Evolutionary conservation across 2,113 vertebrate genomes (phyloP), one percentile per base, ranked within the genome.

Genomic region (Oplegnathus fasciatus): DNA sequence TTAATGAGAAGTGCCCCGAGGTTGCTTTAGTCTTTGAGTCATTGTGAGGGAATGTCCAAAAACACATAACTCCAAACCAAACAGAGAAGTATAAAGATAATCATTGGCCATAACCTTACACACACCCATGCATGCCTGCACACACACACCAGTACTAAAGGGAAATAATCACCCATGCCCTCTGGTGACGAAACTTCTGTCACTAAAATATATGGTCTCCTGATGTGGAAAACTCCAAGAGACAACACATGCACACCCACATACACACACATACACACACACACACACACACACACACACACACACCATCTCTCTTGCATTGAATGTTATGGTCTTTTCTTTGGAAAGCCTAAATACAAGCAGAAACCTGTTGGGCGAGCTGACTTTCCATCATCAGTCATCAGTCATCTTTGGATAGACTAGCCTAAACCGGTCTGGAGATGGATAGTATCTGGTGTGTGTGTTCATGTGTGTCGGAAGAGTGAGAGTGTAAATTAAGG

Each of bases 171-270:
- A 82, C 84, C 75, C 78, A 82, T 93, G 81, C 87, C 92, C 87
- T 89, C 78, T 85, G 92, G 91, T 93, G 90, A 93, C 32, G 20
- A 94, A 94, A 92, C 91, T 77, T 85, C 86, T 93, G 90, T 92
- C 86, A 90, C 70, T 69, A 75, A 93, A 94, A 95, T 94, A 92
- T 94, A 94, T 90, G 80, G 60, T 89, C 82, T 86, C 62, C 64
- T 88, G 65, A 72, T 90, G 82, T 91, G 87, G 86, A 88, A 93
- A 91, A 84, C 72, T 79, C 24, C n/a, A 67, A 82, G 15, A 91
- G 48, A 86, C 71, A 88, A 80, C 40, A 70, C 42, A 58, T 40
- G 66, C 54, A 67, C 26, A 67, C 24, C 6, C 11, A 10, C 60
- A 34, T 14, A 61, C 32, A 69, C 52, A 62, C n/a, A 61, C 75